Evolutionary conservation across 2,888 invertebrate genomes (phyloP), one percentile per base, ranked within the genome.

Genomic region (Beris morrisii): DNA sequence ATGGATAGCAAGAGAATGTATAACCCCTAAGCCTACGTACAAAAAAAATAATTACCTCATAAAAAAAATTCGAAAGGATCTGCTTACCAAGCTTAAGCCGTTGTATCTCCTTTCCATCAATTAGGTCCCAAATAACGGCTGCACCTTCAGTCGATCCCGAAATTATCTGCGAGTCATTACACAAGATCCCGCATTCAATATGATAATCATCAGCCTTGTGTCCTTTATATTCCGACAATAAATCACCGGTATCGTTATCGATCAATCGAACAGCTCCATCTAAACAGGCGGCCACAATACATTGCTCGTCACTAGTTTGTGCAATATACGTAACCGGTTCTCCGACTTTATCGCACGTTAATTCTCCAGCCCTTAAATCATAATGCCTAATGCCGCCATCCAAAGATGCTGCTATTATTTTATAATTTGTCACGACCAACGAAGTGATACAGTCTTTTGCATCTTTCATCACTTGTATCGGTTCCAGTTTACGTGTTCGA

Each of bases 281-380:
- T 5, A 92, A 86, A 72, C 94, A 92, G 72, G 94, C 92, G 1
- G 89, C 85, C 15, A 99, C 83, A 68, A 93, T 84, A 76, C 98
- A 98, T 75, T 97, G 97, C 0, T 92, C 93, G 79, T 99, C 99
- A 72, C 91, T 87, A 0, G 97, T 96, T 72, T 97, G 86, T 69
- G 85, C 88, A 1, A 92, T 90, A 75, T 88, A 91, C 0, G 94
- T 94, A 2, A 97, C 85, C 3, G 96, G 84, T 70, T 88, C 90
- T 70, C 94, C 95, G 59, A 96, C 84, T 76, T 89, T 92, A 80
- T 98, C 97, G 1, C 88, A 85, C 65, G 86, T 84, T 77, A 97
- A 83, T 76, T 89, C 87, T 0, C 96, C 97, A 71, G 88, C 88
- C 63, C 99, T 83, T 56, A 99, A 85, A 81, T 98, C 99, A 77